phyloP scores from a whole-genome alignment of 2,888 invertebrate species.

The Loripinus fragilis region DNA sequence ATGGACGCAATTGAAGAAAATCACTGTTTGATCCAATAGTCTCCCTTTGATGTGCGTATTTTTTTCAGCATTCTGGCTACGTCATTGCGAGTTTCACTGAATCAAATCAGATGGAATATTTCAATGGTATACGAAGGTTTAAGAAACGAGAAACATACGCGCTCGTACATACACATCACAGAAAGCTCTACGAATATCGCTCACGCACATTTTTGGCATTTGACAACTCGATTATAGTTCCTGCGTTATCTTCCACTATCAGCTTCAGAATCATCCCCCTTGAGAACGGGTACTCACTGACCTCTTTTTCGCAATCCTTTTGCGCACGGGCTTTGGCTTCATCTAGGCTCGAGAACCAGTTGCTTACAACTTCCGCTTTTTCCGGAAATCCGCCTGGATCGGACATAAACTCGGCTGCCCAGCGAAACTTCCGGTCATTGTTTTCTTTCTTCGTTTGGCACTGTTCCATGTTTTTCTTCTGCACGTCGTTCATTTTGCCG shows the following conservation, averaged over 20 bases:
- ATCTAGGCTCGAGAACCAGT: slow-evolving; percentile 55
- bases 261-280: slow-evolving; percentile 55
- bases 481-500: slow-evolving; percentile 8
- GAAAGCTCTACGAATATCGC: background rate
- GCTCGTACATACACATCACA: background rate
- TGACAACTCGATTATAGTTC: slow-evolving; percentile 43
- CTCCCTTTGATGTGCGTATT: no score
- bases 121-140: no score
- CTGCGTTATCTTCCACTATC: slow-evolving; percentile 55
- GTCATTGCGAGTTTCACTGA: no score
- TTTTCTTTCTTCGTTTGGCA: background rate
- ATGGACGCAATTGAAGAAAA: no score
- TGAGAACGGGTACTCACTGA: slow-evolving; percentile 56
- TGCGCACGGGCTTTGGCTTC: slow-evolving; percentile 54
- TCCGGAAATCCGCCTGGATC: slow-evolving; percentile 58
- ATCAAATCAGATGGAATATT: no score
- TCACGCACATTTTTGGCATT: slow-evolving; percentile 34
- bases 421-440: slow-evolving; percentile 36
- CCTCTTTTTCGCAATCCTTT: slow-evolving; percentile 46
- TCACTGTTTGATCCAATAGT: no score
- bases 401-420: slow-evolving; percentile 61
- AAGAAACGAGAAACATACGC: no score
- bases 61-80: no score
- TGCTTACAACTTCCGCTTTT: slow-evolving; percentile 59
- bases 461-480: background rate